Conservation (phyloP, 2,888 invertebrate species). For the Tachina lurida region DNA sequence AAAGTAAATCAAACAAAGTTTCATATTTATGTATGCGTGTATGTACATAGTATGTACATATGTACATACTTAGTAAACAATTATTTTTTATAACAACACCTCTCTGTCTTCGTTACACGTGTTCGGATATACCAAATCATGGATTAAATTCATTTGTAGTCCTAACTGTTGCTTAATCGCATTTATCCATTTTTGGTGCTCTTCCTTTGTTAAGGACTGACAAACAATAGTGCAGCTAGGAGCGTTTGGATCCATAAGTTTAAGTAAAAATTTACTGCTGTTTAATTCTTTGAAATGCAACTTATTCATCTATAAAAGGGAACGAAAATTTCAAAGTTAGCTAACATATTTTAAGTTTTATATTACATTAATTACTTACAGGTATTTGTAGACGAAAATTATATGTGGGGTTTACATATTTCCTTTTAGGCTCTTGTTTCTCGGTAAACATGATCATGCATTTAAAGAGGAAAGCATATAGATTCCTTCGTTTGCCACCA, state of each 20-base stretch:
- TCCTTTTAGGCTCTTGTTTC: constrained; percentile 21
- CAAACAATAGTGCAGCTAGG: constrained; percentile 34
- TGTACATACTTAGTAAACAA: background rate
- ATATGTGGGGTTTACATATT: constrained; percentile 32
- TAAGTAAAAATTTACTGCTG: constrained; percentile 32
- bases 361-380: constrained; percentile 8
- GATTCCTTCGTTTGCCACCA: constrained; percentile 26
- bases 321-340: background rate
- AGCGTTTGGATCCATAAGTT: constrained; percentile 36
- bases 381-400: constrained; percentile 50
- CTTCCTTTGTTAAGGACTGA: background rate
- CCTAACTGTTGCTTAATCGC: constrained; percentile 39
- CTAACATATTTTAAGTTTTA: background rate
- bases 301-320: constrained; percentile 57
- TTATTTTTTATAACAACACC: constrained; percentile 26
- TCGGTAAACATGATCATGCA: constrained; percentile 59
- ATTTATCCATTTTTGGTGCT: constrained; percentile 34
- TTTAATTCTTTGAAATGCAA: constrained; percentile 33
- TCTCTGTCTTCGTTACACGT: constrained; percentile 36
- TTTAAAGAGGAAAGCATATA: constrained; percentile 58
- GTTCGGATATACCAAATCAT: constrained; percentile 47
- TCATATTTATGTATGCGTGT: too few relatives aligned
- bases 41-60: background rate
- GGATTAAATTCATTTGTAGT: constrained; percentile 43
- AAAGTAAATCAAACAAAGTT: too few relatives aligned